A percentile compares a stretch with the other conserved stretches of the same genome.
Evolutionary conservation across 2,888 invertebrate species (phyloP).

Genomic region (Anthrax anthrax): DNA sequence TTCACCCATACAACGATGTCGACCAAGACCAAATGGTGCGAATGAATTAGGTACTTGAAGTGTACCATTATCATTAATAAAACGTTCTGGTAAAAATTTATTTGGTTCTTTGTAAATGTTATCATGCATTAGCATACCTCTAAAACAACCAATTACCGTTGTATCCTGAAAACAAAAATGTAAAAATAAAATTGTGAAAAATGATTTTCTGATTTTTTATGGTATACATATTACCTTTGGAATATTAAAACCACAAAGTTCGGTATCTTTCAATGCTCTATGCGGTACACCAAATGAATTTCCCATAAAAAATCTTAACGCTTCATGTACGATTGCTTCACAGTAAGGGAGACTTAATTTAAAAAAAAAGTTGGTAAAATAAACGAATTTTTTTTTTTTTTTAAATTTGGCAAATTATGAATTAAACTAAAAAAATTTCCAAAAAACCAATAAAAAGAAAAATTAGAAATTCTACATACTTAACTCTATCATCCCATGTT

Average conservation of each 20-base stretch:
- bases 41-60: conserved; percentile 50
- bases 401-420: no score
- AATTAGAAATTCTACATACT: conserved; percentile 35
- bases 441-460: no score
- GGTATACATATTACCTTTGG: conserved; percentile 46
- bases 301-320: conserved; percentile 65
- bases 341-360: conserved; percentile 58
- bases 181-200: background rate
- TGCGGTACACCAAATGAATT: conserved; percentile 68
- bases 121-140: conserved; percentile 54
- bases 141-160: conserved; percentile 63
- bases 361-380: background rate
- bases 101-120: conserved; percentile 54
- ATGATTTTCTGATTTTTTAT: background rate
- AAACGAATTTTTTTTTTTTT: no score
- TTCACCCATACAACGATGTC: conserved; percentile 73
- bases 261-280: conserved; percentile 57
- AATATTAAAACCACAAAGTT: conserved; percentile 54
- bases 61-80: conserved; percentile 47
- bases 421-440: no score
- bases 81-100: conserved; percentile 61
- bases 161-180: conserved; percentile 44
- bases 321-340: conserved; percentile 63
- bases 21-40: conserved; percentile 64
- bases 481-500: conserved; percentile 51